phyloP scores from a whole-genome alignment of 1,140 invertebrate species.

The Drosophila pallidifrons region DNA sequence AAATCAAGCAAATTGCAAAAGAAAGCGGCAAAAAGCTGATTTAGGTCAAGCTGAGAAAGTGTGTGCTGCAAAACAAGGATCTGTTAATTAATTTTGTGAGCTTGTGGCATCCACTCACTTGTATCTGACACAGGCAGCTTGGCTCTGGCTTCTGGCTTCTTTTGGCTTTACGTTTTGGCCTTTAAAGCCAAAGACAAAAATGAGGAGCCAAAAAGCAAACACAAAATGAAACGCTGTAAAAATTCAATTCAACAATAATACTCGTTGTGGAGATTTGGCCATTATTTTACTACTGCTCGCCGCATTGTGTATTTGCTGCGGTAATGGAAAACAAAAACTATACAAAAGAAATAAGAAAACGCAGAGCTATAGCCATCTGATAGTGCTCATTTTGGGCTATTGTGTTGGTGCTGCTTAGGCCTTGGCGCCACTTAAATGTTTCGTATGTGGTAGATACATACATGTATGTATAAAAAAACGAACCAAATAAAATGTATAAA shows the following conservation, averaged over 20 bases:
- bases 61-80: conserved; percentile 35
- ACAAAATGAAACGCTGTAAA: conserved; percentile 30
- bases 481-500: conserved; percentile 72
- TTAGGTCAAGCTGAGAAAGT: conserved; percentile 60
- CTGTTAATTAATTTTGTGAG: conserved; percentile 73
- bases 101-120: conserved; percentile 38
- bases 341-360: conserved; percentile 52
- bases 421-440: conserved; percentile 77
- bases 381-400: conserved; percentile 49
- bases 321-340: conserved; percentile 51
- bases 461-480: conserved; percentile 27
- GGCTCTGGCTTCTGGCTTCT: too few relatives aligned
- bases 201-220: background rate
- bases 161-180: background rate
- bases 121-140: conserved; percentile 32
- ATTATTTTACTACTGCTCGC: conserved; percentile 14
- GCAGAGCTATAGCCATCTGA: conserved; percentile 61
- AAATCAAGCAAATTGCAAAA: conserved; percentile 61
- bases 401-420: conserved; percentile 56
- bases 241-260: conserved; percentile 49
- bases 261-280: conserved; percentile 3
- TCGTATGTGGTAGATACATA: conserved; percentile 61
- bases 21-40: conserved; percentile 45
- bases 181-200: conserved; percentile 56
- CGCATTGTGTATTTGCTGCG: conserved; percentile 28